Percentiles rank a stretch among this genome's conserved stretches.
Conservation (phyloP, 2,113 vertebrate genomes). For the Ahaetulla prasina region DNA sequence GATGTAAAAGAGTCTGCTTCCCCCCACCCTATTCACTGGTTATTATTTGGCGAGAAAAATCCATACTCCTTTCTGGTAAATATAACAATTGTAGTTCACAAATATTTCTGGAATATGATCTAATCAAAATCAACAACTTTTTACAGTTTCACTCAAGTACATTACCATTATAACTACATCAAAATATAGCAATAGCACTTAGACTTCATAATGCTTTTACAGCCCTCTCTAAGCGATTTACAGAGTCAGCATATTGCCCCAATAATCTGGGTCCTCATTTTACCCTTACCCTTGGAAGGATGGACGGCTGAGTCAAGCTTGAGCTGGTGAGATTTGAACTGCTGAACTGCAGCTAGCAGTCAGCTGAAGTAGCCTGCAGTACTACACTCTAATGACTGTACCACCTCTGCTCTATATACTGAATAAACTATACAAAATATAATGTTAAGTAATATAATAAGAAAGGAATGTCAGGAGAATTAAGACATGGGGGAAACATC, state of each 20-base stretch:
- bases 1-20: not conserved
- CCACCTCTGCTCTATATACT: not conserved
- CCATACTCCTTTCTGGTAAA: not conserved
- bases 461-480: not conserved
- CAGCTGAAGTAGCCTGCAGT: too few species aligned
- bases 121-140: not conserved
- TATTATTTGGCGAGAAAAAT: not conserved
- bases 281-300: too few species aligned
- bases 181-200: not conserved
- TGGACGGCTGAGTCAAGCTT: too few species aligned
- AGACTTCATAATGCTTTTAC: too few species aligned
- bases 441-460: not conserved
- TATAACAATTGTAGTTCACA: not conserved
- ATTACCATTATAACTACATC: not conserved
- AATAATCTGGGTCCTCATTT: too few species aligned
- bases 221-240: too few species aligned
- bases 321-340: too few species aligned
- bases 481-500: not conserved
- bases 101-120: not conserved
- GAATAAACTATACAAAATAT: not conserved
- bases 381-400: too few species aligned
- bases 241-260: too few species aligned
- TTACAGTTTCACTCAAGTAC: not conserved
- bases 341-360: too few species aligned
- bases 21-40: not conserved